Evolutionary conservation across 1,140 invertebrate species (phyloP).

Genomic region (Fopius arisanus): DNA sequence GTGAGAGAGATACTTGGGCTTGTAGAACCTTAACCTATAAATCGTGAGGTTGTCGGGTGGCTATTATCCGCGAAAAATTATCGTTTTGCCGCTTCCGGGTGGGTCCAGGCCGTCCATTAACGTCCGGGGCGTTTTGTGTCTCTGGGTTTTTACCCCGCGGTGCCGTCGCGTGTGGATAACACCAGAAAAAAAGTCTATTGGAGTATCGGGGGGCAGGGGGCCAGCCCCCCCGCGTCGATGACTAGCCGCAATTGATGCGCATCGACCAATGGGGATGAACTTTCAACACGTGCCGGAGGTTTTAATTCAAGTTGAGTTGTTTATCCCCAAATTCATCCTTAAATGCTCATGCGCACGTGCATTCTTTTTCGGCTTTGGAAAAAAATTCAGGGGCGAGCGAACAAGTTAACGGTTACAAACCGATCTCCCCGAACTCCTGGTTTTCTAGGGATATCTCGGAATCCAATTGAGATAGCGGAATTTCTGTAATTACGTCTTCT

Average conservation of each 20-base stretch:
- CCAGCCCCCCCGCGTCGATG: constrained; percentile 1
- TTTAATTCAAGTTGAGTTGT: background rate
- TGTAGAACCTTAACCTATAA: constrained; percentile 38
- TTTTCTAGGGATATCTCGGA: too few species aligned
- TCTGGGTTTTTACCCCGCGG: background rate
- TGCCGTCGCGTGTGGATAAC: constrained; percentile 16
- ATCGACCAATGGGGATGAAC: constrained; percentile 7
- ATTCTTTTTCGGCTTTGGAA: too few species aligned
- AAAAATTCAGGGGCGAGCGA: too few species aligned
- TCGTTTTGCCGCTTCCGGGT: constrained; percentile 40
- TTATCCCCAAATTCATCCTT: too few species aligned
- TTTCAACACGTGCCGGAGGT: background rate
- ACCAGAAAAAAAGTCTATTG: background rate
- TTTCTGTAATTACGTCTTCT: too few species aligned
- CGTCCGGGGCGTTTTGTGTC: constrained; percentile 11
- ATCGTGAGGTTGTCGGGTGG: constrained; percentile 35
- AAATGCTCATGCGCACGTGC: too few species aligned
- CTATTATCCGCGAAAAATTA: constrained; percentile 49
- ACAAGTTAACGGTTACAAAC: too few species aligned
- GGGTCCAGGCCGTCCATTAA: constrained; percentile 28
- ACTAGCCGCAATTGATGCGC: constrained; percentile 18
- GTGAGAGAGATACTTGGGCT: constrained; percentile 13
- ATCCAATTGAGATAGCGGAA: too few species aligned
- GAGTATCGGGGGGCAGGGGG: background rate
- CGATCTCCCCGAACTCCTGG: too few species aligned